A percentile compares a stretch with the other conserved stretches of the same genome.
Conservation (phyloP, 64 coral and sea anemone species). For the Montipora sp. region DNA sequence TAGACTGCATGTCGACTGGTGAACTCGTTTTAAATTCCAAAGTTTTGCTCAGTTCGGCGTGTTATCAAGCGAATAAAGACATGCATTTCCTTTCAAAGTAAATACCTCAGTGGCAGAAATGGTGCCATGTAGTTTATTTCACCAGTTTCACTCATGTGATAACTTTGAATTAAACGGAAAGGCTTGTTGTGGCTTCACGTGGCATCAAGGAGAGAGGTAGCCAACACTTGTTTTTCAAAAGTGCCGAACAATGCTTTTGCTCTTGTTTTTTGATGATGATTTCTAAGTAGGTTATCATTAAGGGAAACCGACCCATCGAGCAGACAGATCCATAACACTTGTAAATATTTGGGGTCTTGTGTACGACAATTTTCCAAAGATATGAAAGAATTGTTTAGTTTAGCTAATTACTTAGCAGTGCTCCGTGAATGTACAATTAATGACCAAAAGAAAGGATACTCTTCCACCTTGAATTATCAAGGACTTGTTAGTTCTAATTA, state of each 20-base stretch:
- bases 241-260: constrained; percentile 3
- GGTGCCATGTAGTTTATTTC: neutral
- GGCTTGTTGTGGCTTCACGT: neutral
- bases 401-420: neutral
- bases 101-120: neutral
- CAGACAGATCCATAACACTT: constrained; percentile 22
- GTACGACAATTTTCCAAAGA: neutral
- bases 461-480: neutral
- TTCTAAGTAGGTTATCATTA: neutral
- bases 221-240: neutral
- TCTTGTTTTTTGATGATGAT: neutral
- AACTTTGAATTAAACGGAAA: neutral
- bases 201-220: neutral
- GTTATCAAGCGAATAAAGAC: neutral
- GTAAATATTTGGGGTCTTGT: constrained; percentile 32
- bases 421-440: constrained; percentile 14
- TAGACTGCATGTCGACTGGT: constrained; percentile 40
- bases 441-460: neutral
- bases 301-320: constrained; percentile 12
- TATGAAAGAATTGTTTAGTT: constrained; percentile 30
- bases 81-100: neutral
- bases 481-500: neutral
- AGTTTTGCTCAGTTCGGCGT: neutral
- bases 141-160: neutral
- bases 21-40: constrained; percentile 3